These are phyloP conservation scores for Phallusia fumigata DNA, from an alignment of 23 tunicate species.

Conservation along the genomic window DNA sequence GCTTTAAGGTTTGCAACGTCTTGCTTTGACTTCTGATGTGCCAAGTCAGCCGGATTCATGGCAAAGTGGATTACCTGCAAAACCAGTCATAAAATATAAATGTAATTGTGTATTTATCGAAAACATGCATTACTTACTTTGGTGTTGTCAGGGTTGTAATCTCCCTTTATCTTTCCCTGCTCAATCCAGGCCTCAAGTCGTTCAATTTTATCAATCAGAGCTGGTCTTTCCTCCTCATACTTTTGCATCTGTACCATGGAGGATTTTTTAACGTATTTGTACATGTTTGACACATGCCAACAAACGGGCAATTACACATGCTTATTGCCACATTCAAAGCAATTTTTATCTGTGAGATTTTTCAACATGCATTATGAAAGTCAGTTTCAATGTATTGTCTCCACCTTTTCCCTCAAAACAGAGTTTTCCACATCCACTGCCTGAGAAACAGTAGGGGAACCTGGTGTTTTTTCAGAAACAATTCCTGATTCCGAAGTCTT, in stretches of 20 bases:
- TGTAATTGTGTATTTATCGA: background rate
- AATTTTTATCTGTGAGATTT: too few relatives aligned
- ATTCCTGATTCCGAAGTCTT: background rate
- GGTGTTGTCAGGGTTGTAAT: constrained; percentile 53
- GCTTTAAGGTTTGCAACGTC: constrained; percentile 32
- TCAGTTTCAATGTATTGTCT: too few relatives aligned
- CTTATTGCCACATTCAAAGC: too few relatives aligned
- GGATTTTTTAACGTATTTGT: too few relatives aligned
- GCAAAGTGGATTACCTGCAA: constrained; percentile 62
- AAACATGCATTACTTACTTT: constrained; percentile 24
- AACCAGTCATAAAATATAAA: background rate
- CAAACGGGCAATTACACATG: too few relatives aligned
- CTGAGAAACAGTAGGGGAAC: background rate
- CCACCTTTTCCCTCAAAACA: constrained; percentile 3
- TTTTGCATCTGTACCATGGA: constrained; percentile 11
- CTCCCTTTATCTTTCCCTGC: constrained; percentile 53
- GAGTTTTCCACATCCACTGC: constrained; percentile 4
- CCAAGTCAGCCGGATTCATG: constrained; percentile 81
- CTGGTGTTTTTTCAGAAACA: background rate
- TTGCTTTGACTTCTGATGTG: constrained; percentile 49
- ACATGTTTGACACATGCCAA: too few relatives aligned
- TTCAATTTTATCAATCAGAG: constrained; percentile 36
- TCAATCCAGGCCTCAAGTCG: constrained; percentile 49
- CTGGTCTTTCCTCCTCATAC: constrained; percentile 29
- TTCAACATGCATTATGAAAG: too few relatives aligned